Conservation (phyloP, 2,888 invertebrate genomes). For the Ecdyonurus torrentis region DNA sequence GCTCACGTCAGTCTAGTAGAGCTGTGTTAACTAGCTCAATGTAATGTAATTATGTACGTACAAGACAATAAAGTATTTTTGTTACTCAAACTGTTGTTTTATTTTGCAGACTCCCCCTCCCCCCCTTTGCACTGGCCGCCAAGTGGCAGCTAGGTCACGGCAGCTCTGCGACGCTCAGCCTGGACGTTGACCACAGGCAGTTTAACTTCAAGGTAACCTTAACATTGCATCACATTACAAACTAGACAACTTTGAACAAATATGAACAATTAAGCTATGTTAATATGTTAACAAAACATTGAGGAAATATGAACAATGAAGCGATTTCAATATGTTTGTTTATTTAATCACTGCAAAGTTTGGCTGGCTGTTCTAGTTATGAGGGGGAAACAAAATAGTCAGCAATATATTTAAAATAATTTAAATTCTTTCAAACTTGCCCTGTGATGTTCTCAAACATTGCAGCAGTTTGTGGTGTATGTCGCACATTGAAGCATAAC, state of each 20-base stretch:
- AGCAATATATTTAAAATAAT: background rate
- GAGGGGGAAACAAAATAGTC: too few relatives aligned
- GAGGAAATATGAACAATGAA: too few relatives aligned
- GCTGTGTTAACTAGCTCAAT: too few relatives aligned
- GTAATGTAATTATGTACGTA: background rate
- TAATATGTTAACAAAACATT: background rate
- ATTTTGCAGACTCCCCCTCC: constrained; percentile 13
- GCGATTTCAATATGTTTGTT: background rate
- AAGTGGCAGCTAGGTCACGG: constrained; percentile 19
- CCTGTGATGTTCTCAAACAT: background rate
- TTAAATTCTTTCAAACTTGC: constrained; percentile 1
- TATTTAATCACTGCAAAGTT: background rate
- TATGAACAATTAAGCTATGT: background rate
- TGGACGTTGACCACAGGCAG: constrained; percentile 22
- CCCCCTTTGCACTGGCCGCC: constrained; percentile 18
- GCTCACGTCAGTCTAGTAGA: too few relatives aligned
- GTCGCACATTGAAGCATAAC: too few relatives aligned
- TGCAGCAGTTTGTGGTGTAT: background rate
- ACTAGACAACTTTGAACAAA: too few relatives aligned
- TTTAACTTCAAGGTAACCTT: constrained; percentile 19
- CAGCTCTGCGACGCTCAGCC: constrained; percentile 6
- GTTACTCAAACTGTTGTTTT: constrained; percentile 7
- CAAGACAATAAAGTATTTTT: too few relatives aligned
- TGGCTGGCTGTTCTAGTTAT: too few relatives aligned
- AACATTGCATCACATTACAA: too few relatives aligned